Percentiles rank a stretch among this genome's conserved stretches.
phyloP scores from a whole-genome alignment of 2,888 invertebrate genomes.

The Drosophila nr. medialis region DNA sequence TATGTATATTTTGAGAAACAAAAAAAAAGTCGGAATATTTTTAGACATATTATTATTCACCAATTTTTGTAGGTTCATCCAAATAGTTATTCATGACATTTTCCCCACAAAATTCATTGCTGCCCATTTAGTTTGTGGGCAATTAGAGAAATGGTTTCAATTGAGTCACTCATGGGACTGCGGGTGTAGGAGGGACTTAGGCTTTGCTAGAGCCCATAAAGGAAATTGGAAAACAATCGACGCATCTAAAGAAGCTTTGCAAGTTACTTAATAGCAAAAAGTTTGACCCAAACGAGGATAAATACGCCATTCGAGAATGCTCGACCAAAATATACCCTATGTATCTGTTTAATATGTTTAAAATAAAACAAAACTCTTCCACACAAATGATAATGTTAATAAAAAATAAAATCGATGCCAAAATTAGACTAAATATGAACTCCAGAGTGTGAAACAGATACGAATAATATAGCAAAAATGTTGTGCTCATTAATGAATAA shows the following conservation, averaged over 20 bases:
- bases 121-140: constrained; percentile 12
- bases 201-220: background rate
- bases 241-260: constrained; percentile 3
- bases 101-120: constrained; percentile 6
- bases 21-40: background rate
- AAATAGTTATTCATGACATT: constrained; percentile 23
- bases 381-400: background rate
- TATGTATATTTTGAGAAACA: background rate
- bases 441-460: background rate
- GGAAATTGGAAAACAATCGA: constrained; percentile 37
- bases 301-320: background rate
- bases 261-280: background rate
- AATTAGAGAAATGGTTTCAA: constrained; percentile 11
- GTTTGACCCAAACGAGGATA: background rate
- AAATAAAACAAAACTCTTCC: background rate
- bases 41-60: background rate
- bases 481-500: background rate
- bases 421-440: background rate
- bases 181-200: background rate
- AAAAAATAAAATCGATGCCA: background rate
- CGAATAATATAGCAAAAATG: background rate
- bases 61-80: constrained; percentile 28
- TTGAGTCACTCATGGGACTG: background rate
- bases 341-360: background rate
- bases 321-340: background rate